Evolutionary conservation across 2,888 invertebrate genomes (phyloP), one percentile per base, ranked within the genome.

Genomic region (Eledone cirrhosa): DNA sequence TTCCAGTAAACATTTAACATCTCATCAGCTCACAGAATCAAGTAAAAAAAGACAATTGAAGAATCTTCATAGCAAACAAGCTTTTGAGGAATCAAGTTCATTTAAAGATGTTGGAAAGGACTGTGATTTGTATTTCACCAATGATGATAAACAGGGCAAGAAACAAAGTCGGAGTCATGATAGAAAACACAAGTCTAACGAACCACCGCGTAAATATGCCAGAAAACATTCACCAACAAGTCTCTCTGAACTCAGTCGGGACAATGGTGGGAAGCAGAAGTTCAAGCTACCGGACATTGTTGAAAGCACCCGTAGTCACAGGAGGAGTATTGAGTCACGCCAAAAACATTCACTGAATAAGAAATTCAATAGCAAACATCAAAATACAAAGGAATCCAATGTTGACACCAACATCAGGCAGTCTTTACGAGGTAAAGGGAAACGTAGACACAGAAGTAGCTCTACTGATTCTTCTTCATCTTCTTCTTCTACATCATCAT

Each of bases 391-490:
- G 24, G n/a, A 24, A 11, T 72, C 72, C 4, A 72, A 13, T 16
- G 19, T 72, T 41, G 33, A 72, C 31, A 72, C 31, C 2, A 41
- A 72, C 7, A 2, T 24, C 19, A 41, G 13, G 72, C 72, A 33
- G 33, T 11, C n/a, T 22, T 11, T n/a, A 0, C n/a, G 31, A 13
- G 14, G 31, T 19, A 72, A 72, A 72, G 33, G 33, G 8, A 72
- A 72, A 72, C 47, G 47, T 48, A 76, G 41, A 47, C 33, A 24
- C 41, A 29, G 74, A 47, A 74, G 76, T 29, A 76, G 48, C 24
- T 76, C 76, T 24, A 76, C 76, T 14, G 76, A 76, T 48, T 76
- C 76, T 4, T 76, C 76, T 19, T 76, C 76, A 4, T 76, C 76
- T 16, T 75, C 75, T 13, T 76, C 75, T 3, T 75, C 76, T 8